Evolutionary conservation across 2,113 vertebrate species (phyloP), one percentile per base, ranked within the genome.

Genomic region (Vulpes lagopus): DNA sequence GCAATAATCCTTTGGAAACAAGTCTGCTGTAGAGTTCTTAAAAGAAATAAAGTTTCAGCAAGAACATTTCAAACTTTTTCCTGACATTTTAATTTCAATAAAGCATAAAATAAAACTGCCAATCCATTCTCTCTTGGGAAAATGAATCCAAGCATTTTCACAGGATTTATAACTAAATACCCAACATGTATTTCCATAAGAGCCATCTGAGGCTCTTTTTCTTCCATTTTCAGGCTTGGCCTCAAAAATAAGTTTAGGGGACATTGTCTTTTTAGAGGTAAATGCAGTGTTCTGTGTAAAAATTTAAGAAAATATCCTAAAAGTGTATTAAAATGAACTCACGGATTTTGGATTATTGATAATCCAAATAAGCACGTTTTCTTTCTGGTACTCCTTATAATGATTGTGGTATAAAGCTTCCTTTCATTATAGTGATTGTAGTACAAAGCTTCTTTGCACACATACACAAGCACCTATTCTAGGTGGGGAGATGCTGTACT

Each of bases 61-160:
- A 53, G 43, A 91, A 53, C 35, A 96, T 73, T 94, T 82, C 55
- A 90, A 69, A 76, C 2, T 59, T 97, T 92, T 92, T 62, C n/a
- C 71, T 94, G 89, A 94, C 84, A 96, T 96, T 92, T 97, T 79
- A 94, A 96, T 96, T 97, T 94, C 51, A 94, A 55, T 89, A 94
- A 96, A 95, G 38, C 17, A 59, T 65, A 92, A 97, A 94, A 96
- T 60, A 55, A 89, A 95, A 49, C 67, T 92, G 79, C 49, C 60
- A 92, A 53, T 60, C 25, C 67, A 38, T 64, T 93, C 85, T 27
- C 30, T 91, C 55, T 43, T 25, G 53, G 59, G n/a, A 90, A 91
- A 97, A 78, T 55, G 23, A 96, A 87, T 74, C 49, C 49, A 65
- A 57, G 22, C 8, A 25, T 81, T 95, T 85, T 86, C 59, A 25